Evolutionary conservation across 2,888 invertebrate species (phyloP), one percentile per base, ranked within the genome.

Genomic region (Tachystola acroxantha): DNA sequence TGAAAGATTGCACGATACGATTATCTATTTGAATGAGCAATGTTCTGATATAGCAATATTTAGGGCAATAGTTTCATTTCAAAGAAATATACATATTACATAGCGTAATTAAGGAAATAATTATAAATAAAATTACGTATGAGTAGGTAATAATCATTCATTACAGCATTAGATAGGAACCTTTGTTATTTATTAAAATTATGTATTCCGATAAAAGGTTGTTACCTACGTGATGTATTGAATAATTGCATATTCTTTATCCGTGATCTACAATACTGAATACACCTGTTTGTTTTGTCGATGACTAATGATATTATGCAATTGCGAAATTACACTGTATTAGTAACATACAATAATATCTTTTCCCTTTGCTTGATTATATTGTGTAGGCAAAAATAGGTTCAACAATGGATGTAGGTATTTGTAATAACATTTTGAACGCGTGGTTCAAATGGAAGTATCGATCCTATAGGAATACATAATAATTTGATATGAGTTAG

Each of bases 41-140:
- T 38, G n/a, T n/a, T n/a, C 39, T 31, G 30, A 19, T 26, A 26
- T 32, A 22, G 32, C 12, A 32, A 32, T 25, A 32, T 36, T 37
- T 37, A n/a, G 16, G 32, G 13, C 37, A 33, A 33, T 25, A 13
- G 14, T 25, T 33, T n/a, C 25, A 14, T 25, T 33, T 26, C 11
- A 10, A 13, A 10, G 10, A 25, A 10, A 25, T 10, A 9, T n/a
- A n/a, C n/a, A n/a, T n/a, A 10, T 10, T 25, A 10, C 10, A 25
- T 25, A 10, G n/a, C n/a, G 6, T 14, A 14, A 29, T 13, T 29
- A 29, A 30, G 7, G 28, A 29, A n/a, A n/a, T n/a, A n/a, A n/a
- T n/a, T n/a, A 14, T 30, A 30, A 16, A 13, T 27, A 28, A 30
- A 19, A 2, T 16, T 30, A 10, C 7, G 19, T n/a, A n/a, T n/a